Percentiles rank a stretch among this genome's conserved stretches.
phyloP scores from a whole-genome alignment of 2,888 invertebrate genomes.

The Erebia palarica region DNA sequence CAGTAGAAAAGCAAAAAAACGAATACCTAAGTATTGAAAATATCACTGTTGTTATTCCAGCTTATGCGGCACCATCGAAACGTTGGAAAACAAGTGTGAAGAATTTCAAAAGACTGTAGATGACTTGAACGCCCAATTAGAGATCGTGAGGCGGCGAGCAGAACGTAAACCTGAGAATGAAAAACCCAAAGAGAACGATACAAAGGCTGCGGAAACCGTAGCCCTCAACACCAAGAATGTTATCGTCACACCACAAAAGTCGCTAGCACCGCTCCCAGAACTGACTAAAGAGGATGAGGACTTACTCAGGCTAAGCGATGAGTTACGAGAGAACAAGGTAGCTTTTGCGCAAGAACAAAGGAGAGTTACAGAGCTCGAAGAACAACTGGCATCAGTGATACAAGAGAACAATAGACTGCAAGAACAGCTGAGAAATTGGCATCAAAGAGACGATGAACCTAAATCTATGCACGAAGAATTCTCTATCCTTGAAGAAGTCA shows the following conservation, averaged over 20 bases:
- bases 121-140: slow-evolving; percentile 85
- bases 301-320: slow-evolving; percentile 84
- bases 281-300: slow-evolving; percentile 79
- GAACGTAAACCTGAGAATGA: slow-evolving; percentile 76
- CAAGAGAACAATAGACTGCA: slow-evolving; percentile 88
- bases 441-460: slow-evolving; percentile 87
- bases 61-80: slow-evolving; percentile 88
- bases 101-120: slow-evolving; percentile 92
- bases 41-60: slow-evolving; percentile 63
- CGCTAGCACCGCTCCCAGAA: slow-evolving; percentile 70
- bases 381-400: slow-evolving; percentile 87
- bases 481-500: slow-evolving; percentile 91
- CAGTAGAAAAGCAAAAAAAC: not conserved
- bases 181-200: slow-evolving; percentile 72
- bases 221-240: slow-evolving; percentile 47
- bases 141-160: slow-evolving; percentile 82
- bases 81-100: slow-evolving; percentile 91
- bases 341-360: slow-evolving; percentile 88
- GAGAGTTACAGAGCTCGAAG: slow-evolving; percentile 88
- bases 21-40: not conserved
- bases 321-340: slow-evolving; percentile 86
- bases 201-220: slow-evolving; percentile 51
- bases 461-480: slow-evolving; percentile 93
- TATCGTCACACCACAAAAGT: slow-evolving; percentile 64
- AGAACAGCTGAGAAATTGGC: slow-evolving; percentile 85